Evolutionary conservation across 2,797 vertebrate genomes (phyloP).

Genomic region (Chromis chromis): DNA sequence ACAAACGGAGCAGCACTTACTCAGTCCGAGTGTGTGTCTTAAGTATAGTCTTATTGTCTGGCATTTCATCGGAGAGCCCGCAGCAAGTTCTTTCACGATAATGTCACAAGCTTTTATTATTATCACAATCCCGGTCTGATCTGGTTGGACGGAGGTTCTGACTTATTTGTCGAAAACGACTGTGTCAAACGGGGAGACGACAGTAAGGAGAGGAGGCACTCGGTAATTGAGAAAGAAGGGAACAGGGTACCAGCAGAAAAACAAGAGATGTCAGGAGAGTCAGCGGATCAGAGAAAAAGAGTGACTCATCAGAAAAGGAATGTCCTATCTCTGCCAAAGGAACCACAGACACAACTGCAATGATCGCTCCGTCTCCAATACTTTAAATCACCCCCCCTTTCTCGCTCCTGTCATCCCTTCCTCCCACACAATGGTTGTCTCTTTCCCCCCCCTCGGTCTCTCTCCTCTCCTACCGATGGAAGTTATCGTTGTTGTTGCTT

Average conservation of each 20-base stretch:
- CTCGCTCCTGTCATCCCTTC: conserved; percentile 36
- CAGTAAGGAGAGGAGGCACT: conserved; percentile 19
- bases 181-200: conserved; percentile 2
- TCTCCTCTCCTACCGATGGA: conserved; percentile 7
- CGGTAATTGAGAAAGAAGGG: conserved; percentile 15
- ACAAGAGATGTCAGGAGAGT: conserved; percentile 54
- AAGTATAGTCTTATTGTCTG: conserved; percentile 59
- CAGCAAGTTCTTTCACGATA: conserved; percentile 33
- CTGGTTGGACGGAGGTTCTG: conserved; percentile 21
- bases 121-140: conserved; percentile 21
- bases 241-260: conserved; percentile 24
- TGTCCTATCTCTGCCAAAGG: conserved; percentile 76
- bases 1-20: conserved; percentile 54
- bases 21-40: conserved; percentile 23
- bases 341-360: conserved; percentile 74
- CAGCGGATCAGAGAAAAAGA: conserved; percentile 54
- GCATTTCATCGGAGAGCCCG: conserved; percentile 47
- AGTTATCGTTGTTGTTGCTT: conserved; percentile 28
- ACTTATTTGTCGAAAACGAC: conserved; percentile 2
- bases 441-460: conserved; percentile 41
- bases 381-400: conserved; percentile 59
- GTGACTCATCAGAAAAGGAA: conserved; percentile 82
- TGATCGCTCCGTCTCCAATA: conserved; percentile 43
- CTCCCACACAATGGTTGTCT: conserved; percentile 43
- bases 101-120: conserved; percentile 44